Conservation (phyloP, 2,888 invertebrate species). For the Lasioglossum marginatum region DNA sequence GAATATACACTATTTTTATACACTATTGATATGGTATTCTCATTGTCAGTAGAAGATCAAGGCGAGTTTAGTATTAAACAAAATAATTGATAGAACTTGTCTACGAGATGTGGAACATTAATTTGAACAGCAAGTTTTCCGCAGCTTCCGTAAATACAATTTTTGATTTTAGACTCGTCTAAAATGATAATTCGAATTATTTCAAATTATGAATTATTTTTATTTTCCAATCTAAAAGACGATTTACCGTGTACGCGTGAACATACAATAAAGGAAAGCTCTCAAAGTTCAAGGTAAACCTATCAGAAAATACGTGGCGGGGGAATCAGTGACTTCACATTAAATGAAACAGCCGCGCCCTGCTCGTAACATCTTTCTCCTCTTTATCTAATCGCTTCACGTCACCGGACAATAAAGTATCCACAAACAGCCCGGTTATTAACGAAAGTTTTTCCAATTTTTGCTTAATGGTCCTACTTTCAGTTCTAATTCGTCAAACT, state of each 20-base stretch:
- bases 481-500: constrained; percentile 57
- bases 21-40: too few relatives aligned
- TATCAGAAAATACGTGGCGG: neutral
- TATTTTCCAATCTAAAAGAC: neutral
- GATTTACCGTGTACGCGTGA: neutral
- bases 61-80: too few relatives aligned
- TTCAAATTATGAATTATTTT: too few relatives aligned
- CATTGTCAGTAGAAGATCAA: too few relatives aligned
- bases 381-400: constrained; percentile 59
- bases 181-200: too few relatives aligned
- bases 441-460: constrained; percentile 46
- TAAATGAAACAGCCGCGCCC: constrained; percentile 27
- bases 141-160: too few relatives aligned
- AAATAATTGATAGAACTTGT: too few relatives aligned
- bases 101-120: too few relatives aligned
- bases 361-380: constrained; percentile 31
- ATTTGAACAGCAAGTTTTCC: too few relatives aligned
- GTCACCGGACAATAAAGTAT: constrained; percentile 33
- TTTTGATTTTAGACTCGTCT: too few relatives aligned
- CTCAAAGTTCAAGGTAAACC: neutral
- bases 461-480: constrained; percentile 17
- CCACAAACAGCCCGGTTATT: constrained; percentile 7
- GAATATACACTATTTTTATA: too few relatives aligned
- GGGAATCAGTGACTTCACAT: constrained; percentile 28
- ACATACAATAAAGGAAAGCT: neutral